Base-by-base conservation (phyloP, 2,888 invertebrate species). In the Drosophila nigritarsus region DNA sequence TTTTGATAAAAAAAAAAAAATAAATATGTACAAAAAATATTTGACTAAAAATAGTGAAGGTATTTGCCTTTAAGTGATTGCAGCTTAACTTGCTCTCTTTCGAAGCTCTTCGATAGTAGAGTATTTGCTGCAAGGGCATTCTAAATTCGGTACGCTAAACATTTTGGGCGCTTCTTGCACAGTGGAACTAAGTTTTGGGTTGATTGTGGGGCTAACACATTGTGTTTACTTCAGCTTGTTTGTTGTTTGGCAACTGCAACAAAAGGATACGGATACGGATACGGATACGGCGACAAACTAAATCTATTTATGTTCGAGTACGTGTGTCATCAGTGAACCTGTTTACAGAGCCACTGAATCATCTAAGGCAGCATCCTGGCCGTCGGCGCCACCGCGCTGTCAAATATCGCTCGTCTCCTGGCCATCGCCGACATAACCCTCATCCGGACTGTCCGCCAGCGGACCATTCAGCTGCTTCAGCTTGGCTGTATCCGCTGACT, bases 341-440 rank as follows among this genome's bases (percentile, higher is more conserved):
- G 62, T 79, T 91, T 91, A 92, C 79, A 92, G 83, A 67, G 92
- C 92, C 73, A 92, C 92, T 65, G 92, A 92, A 78, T 92, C 92
- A 73, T 92, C 92, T 80, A 92, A 91, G 80, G 90, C 90, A 74
- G 79, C 88, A 80, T 80, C 79, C 89, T 71, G 80, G 60, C 63
- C 81, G 59, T 79, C 82, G 66, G 75, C 79, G 50, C 62, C 65
- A 45, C 55, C 60, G 50, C 89, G 91, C 78, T 91, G 95, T 96
- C 95, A 96, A 93, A 96, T 96, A 91, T 96, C 96, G 88, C 95
- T 95, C 72, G 95, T 95, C 90, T 95, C 95, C 58, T 93, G 94
- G 34, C 93, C 94, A 83, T 97, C 97, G 45, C 97, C 97, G 63
- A 97, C 97, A 92, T 97, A 97, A 24, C 97, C 97, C 93, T 97